Evolutionary conservation across 2,797 vertebrate species (phyloP).

Genomic region (Hypotaenidia okinawae): DNA sequence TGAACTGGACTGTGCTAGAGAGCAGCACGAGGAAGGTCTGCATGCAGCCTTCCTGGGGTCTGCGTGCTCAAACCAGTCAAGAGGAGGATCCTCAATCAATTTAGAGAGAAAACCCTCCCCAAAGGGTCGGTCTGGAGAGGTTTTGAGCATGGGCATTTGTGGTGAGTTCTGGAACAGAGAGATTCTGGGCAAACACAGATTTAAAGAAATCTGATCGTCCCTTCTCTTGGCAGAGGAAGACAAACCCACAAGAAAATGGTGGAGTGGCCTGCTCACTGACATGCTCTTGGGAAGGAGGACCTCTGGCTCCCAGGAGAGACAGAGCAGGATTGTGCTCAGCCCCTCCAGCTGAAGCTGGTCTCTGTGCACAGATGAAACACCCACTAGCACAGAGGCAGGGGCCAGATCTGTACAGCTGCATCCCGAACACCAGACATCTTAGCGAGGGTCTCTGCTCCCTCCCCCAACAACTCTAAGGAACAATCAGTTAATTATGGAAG

Average conservation of each 20-base stretch:
- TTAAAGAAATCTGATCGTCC: neutral
- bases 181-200: neutral
- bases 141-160: neutral
- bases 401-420: neutral
- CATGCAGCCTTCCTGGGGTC: neutral
- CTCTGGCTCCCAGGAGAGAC: neutral
- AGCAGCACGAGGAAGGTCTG: too few species aligned
- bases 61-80: neutral
- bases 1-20: neutral
- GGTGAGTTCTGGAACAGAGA: neutral
- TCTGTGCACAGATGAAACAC: neutral
- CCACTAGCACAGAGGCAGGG: neutral
- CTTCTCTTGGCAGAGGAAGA: neutral
- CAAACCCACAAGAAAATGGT: neutral
- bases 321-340: neutral
- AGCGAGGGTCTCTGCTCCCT: neutral
- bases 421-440: neutral
- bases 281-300: neutral
- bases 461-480: neutral
- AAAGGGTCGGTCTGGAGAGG: too few species aligned
- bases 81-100: neutral
- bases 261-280: neutral
- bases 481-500: neutral
- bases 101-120: neutral
- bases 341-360: neutral